Conservation (phyloP, 2,888 invertebrate species). For the Oegoconia quadripuncta region DNA sequence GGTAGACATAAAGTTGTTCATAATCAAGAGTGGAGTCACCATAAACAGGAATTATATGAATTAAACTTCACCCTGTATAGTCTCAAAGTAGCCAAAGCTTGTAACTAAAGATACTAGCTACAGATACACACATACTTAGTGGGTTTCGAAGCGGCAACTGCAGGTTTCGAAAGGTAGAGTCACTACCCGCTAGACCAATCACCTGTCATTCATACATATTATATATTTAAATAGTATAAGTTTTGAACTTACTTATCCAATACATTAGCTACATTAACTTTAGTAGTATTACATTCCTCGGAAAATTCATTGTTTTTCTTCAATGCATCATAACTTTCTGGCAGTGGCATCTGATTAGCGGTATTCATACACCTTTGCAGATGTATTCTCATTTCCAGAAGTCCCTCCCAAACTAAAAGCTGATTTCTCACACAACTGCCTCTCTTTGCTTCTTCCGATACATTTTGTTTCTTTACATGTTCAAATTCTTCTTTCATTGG, state of each 20-base stretch:
- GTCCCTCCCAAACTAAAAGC: constrained; percentile 88
- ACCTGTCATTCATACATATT: too few species aligned
- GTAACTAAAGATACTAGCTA: too few species aligned
- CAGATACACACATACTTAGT: too few species aligned
- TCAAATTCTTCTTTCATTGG: constrained; percentile 76
- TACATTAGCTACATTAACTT: constrained; percentile 75
- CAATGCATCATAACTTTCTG: constrained; percentile 69
- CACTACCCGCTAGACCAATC: too few species aligned
- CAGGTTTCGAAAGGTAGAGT: too few species aligned
- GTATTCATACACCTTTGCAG: constrained; percentile 88
- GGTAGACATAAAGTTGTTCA: too few species aligned
- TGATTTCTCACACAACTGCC: constrained; percentile 85
- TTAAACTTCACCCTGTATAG: too few species aligned
- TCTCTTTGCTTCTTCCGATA: constrained; percentile 80
- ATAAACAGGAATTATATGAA: too few species aligned
- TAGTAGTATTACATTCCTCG: constrained; percentile 70
- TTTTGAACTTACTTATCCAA: constrained; percentile 78
- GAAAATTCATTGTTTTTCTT: constrained; percentile 71
- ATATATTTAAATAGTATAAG: too few species aligned
- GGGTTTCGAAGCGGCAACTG: too few species aligned
- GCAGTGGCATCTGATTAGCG: constrained; percentile 89
- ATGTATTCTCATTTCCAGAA: constrained; percentile 92
- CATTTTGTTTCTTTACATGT: constrained; percentile 76
- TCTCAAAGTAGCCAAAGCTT: too few species aligned
- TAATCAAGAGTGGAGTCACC: too few species aligned